phyloP scores from a whole-genome alignment of 2,888 invertebrate genomes.

The Caenorhabditis japonica region DNA sequence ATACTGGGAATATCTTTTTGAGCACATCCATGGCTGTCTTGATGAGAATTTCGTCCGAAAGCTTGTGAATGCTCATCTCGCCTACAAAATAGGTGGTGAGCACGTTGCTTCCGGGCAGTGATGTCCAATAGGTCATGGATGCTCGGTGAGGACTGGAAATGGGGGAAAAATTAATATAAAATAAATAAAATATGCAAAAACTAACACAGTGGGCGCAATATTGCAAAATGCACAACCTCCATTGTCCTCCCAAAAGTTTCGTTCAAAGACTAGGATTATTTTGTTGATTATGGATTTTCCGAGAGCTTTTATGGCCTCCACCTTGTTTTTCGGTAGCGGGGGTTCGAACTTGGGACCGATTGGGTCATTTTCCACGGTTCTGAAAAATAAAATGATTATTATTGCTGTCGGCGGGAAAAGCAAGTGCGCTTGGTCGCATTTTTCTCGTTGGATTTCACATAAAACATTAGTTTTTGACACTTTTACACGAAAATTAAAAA shows the following conservation, averaged over 20 bases:
- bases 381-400: too few species aligned
- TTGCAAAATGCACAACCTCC: constrained; percentile 85
- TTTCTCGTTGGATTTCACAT: too few species aligned
- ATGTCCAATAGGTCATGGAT: constrained; percentile 17
- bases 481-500: too few species aligned
- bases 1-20: constrained; percentile 4
- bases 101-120: constrained; percentile 11
- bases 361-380: constrained; percentile 6
- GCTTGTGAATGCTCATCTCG: neutral
- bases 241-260: constrained; percentile 97
- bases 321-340: constrained; percentile 95
- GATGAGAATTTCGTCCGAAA: constrained; percentile 10
- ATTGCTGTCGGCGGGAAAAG: too few species aligned
- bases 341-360: constrained; percentile 84
- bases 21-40: constrained; percentile 15
- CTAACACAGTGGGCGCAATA: constrained; percentile 6
- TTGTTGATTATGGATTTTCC: constrained; percentile 82
- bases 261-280: constrained; percentile 94
- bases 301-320: constrained; percentile 90
- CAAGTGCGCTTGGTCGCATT: too few species aligned
- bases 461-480: too few species aligned
- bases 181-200: neutral
- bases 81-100: constrained; percentile 25
- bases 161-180: neutral
- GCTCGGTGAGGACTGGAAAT: constrained; percentile 37